Base-by-base conservation (phyloP, 2,113 vertebrate species). In the Hyperoodon ampullatus region DNA sequence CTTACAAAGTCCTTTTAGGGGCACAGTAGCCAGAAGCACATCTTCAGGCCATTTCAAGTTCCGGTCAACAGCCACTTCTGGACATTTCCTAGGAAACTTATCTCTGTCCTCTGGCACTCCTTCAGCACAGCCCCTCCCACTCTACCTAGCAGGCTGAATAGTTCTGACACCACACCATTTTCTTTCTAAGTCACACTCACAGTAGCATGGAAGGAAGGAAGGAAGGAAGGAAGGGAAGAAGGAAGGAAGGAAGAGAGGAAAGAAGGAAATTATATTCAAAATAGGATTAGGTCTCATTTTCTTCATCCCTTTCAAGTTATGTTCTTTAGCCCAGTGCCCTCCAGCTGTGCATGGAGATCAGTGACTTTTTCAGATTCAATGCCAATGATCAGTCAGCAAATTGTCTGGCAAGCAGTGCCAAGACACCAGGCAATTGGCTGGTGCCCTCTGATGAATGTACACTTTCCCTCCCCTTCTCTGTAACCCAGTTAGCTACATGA, bases 401-500 rank as follows among this genome's bases (percentile, higher is more conserved):
- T 90, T 98, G 97, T 94, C 96, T 98, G 97, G 98, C 93, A 98
- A 97, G 97, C 94, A 98, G 97, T 97, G 90, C 95, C 97, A 97
- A 87, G 97, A 98, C 94, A 96, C 78, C 0, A 97, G 97, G 95
- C 95, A 97, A 97, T 93, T 97, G 97, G 97, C 96, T 55, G 92
- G 68, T 89, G 13, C 60, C 55, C 26, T 92, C 30, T 94, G 84
- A 89, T 86, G 35, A 92, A 78, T 87, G 16, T 24, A 14, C 24
- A 86, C 24, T 50, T 60, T 83, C 47, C 74, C 89, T 94, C 94
- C 90, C 96, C 93, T 97, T 98, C 95, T 98, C 98, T 98, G 96
- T 97, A 98, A 97, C 98, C 98, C 98, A 98, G 94, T 98, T 98
- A 98, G 93, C 88, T 97, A 98, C 91, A 88, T 97, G 63, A 98